phyloP scores from a whole-genome alignment of 92 coral and sea anemone genomes.

The Metridium senile region DNA sequence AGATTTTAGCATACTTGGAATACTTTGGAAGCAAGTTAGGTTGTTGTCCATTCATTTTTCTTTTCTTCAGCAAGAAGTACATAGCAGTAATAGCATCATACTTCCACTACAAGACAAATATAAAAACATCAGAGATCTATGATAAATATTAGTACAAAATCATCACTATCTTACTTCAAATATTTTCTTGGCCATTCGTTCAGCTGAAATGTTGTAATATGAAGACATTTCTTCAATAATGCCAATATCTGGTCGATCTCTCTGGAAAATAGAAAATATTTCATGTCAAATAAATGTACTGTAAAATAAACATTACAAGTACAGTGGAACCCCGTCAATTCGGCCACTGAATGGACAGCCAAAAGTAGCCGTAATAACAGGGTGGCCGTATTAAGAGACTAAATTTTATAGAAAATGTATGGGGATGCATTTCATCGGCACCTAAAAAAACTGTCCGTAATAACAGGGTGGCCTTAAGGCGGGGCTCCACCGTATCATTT shows the following conservation, averaged over 20 bases:
- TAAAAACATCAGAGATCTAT: background rate
- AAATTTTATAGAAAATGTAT: too few relatives aligned
- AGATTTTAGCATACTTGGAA: conserved; percentile 69
- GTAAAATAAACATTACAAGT: background rate
- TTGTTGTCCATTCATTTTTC: conserved; percentile 75
- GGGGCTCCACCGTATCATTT: too few relatives aligned
- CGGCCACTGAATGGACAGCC: too few relatives aligned
- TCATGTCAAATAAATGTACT: background rate
- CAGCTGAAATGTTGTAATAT: conserved; percentile 67
- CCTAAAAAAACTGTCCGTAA: too few relatives aligned
- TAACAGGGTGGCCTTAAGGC: too few relatives aligned
- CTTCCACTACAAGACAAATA: conserved; percentile 70
- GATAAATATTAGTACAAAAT: background rate
- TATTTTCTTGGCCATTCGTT: conserved; percentile 60
- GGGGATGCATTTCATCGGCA: too few relatives aligned
- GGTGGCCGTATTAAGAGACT: too few relatives aligned
- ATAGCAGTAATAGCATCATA: conserved; percentile 79
- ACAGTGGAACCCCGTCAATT: too few relatives aligned
- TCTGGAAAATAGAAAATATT: conserved; percentile 34
- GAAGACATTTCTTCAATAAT: conserved; percentile 77
- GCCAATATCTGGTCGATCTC: conserved; percentile 79
- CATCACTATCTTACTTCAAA: conserved; percentile 56
- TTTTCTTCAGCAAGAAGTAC: conserved; percentile 84
- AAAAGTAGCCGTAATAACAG: too few relatives aligned
- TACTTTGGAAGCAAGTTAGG: conserved; percentile 69